phyloP scores from a whole-genome alignment of 2,888 invertebrate species.

The Plemyria rubiginata region DNA sequence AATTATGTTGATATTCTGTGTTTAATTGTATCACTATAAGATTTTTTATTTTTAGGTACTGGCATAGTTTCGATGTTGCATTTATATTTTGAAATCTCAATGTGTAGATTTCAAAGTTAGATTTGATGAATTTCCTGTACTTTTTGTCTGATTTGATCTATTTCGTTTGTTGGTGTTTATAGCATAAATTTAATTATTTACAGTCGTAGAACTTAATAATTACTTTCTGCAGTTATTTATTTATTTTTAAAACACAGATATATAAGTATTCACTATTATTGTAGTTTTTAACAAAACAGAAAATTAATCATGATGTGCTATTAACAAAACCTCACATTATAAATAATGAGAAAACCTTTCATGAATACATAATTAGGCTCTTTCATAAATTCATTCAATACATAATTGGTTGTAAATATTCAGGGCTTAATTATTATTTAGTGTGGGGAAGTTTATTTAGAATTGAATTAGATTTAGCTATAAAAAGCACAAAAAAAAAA shows the following conservation, averaged over 20 bases:
- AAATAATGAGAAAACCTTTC: not conserved
- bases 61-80: slow-evolving; percentile 35
- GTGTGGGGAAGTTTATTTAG: not conserved
- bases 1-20: not conserved
- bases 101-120: slow-evolving; percentile 35
- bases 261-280: no score
- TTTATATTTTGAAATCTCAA: slow-evolving; percentile 33
- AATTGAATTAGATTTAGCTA: not conserved
- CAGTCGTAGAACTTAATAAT: slow-evolving; percentile 9
- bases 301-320: not conserved
- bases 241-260: not conserved
- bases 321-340: not conserved
- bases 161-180: slow-evolving; percentile 6
- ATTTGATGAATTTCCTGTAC: slow-evolving; percentile 12
- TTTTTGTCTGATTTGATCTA: not conserved
- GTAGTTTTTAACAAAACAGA: not conserved
- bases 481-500: not conserved
- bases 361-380: not conserved
- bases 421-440: not conserved
- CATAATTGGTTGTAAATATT: slow-evolving; percentile 3
- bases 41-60: slow-evolving; percentile 7
- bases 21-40: not conserved
- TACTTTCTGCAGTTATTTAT: slow-evolving; percentile 1
- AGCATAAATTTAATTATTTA: slow-evolving; percentile 2
- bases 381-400: not conserved